Percentiles rank a stretch among this genome's conserved stretches.
Evolutionary conservation across 2,888 invertebrate species (phyloP).

Genomic region (Phaedon cochleariae): DNA sequence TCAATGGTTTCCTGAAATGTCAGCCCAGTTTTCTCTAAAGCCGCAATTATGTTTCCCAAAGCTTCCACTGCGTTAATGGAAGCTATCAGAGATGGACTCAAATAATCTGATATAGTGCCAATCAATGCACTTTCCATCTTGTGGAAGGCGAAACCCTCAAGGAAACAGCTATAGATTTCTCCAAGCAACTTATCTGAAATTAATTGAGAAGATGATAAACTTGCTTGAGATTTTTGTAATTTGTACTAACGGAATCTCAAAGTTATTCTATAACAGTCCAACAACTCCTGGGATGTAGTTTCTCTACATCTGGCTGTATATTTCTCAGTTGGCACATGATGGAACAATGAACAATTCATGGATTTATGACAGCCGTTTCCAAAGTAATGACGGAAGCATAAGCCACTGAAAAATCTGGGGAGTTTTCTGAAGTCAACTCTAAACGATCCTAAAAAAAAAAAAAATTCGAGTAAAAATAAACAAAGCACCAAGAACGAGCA

Average conservation of each 20-base stretch:
- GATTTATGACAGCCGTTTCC: constrained; percentile 12
- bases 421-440: constrained; percentile 22
- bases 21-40: constrained; percentile 32
- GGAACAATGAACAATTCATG: constrained; percentile 3
- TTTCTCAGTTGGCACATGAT: constrained; percentile 5
- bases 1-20: constrained; percentile 38
- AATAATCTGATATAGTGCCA: constrained; percentile 28
- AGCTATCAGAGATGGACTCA: constrained; percentile 22
- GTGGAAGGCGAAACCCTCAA: constrained; percentile 25
- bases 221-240: too few relatives aligned
- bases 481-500: too few relatives aligned
- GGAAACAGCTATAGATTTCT: constrained; percentile 24
- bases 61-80: constrained; percentile 23
- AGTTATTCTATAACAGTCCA: not conserved
- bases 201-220: constrained; percentile 11
- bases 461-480: not conserved
- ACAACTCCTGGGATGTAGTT: not conserved
- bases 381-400: constrained; percentile 28
- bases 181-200: constrained; percentile 27
- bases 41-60: constrained; percentile 19
- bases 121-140: constrained; percentile 29
- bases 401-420: constrained; percentile 23
- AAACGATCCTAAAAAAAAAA: constrained; percentile 11
- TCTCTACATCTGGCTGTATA: constrained; percentile 17
- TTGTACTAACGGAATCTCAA: constrained; percentile 18